phyloP scores from a whole-genome alignment of 2,888 invertebrate genomes.

The Cantharis rustica region DNA sequence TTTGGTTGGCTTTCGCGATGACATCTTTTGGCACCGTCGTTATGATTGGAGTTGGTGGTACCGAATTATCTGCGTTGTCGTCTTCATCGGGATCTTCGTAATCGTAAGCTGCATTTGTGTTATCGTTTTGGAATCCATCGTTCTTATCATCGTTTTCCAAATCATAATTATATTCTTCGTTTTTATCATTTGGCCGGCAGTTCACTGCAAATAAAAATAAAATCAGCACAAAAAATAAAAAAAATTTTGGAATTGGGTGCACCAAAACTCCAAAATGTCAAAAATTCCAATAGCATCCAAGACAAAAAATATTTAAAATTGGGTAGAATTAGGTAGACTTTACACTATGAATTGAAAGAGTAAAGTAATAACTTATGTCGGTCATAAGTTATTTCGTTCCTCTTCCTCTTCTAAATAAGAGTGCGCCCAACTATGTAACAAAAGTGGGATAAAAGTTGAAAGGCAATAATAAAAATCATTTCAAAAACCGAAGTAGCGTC shows the following conservation, averaged over 20 bases:
- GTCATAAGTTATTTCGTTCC: too few relatives aligned
- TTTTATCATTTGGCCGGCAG: constrained; percentile 23
- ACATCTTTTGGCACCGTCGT: constrained; percentile 39
- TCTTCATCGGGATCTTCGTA: constrained; percentile 40
- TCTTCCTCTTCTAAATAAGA: too few relatives aligned
- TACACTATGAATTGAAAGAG: too few relatives aligned
- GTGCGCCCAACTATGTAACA: too few relatives aligned
- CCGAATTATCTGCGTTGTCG: constrained; percentile 17
- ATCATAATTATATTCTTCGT: constrained; percentile 17
- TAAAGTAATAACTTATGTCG: too few relatives aligned
- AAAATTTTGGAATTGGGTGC: neutral
- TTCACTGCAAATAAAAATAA: constrained; percentile 22
- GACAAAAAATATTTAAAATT: too few relatives aligned
- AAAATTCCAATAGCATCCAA: too few relatives aligned
- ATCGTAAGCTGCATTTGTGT: constrained; percentile 22
- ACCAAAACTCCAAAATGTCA: too few relatives aligned
- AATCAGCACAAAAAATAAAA: neutral
- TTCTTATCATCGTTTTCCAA: neutral
- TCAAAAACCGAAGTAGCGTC: too few relatives aligned
- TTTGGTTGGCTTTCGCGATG: constrained; percentile 43
- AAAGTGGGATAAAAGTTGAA: too few relatives aligned
- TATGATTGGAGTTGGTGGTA: constrained; percentile 9
- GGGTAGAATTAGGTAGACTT: too few relatives aligned
- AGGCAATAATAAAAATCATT: too few relatives aligned
- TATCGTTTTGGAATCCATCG: constrained; percentile 37